Conservation (phyloP, 1,140 invertebrate species). For the Anastrepha ludens region DNA sequence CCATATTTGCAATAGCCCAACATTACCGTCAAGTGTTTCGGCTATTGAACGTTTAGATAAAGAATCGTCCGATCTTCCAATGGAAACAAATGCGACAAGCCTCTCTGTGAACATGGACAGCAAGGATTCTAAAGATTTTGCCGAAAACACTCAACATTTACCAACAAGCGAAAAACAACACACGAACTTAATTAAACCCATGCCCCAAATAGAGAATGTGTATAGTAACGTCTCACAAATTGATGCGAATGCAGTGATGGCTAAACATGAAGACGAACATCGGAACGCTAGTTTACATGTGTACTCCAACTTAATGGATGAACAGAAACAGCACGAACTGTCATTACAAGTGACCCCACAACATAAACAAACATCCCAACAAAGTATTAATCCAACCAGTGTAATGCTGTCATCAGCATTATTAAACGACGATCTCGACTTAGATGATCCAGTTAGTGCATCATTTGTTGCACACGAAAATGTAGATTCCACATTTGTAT, state of each 20-base stretch:
- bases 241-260: slow-evolving; percentile 47
- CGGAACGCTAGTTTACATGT: slow-evolving; percentile 66
- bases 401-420: slow-evolving; percentile 65
- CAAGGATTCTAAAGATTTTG: not conserved
- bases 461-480: slow-evolving; percentile 64
- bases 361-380: slow-evolving; percentile 57
- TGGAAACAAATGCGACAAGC: not conserved
- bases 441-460: slow-evolving; percentile 72
- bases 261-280: slow-evolving; percentile 36
- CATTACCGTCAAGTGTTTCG: slow-evolving; percentile 57
- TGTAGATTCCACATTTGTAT: slow-evolving; percentile 16
- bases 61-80: slow-evolving; percentile 7
- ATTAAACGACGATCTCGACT: slow-evolving; percentile 71
- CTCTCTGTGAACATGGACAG: slow-evolving; percentile 55
- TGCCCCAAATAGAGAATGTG: slow-evolving; percentile 70
- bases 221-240: slow-evolving; percentile 70
- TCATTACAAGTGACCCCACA: slow-evolving; percentile 56
- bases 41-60: slow-evolving; percentile 14
- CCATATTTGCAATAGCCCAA: slow-evolving; percentile 59
- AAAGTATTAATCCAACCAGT: slow-evolving; percentile 14
- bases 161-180: slow-evolving; percentile 63
- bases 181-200: slow-evolving; percentile 61
- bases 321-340: slow-evolving; percentile 56
- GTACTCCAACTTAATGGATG: slow-evolving; percentile 72
- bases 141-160: slow-evolving; percentile 1